Evolutionary conservation across 2,113 vertebrate genomes (phyloP).

Genomic region (Anas platyrhynchos): DNA sequence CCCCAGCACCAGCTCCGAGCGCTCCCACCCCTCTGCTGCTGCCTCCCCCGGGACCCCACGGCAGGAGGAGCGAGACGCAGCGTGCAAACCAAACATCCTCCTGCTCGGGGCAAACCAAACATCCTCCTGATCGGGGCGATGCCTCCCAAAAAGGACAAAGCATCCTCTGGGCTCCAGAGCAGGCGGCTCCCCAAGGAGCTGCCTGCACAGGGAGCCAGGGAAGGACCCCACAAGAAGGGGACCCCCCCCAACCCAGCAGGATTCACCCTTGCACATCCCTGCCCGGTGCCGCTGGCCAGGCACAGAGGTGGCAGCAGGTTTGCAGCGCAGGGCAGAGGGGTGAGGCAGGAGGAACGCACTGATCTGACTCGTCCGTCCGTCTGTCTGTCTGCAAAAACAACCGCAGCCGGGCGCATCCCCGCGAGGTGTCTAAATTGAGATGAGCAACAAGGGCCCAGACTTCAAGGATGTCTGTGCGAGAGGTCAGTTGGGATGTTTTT

Average conservation of each 20-base stretch:
- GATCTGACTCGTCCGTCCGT: background rate
- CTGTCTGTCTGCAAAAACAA: background rate
- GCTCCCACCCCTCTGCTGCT: background rate
- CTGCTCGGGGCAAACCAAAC: too few species aligned
- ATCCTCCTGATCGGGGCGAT: background rate
- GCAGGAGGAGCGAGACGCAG: too few species aligned
- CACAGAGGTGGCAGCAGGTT: background rate
- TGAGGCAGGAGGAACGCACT: background rate
- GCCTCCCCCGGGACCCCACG: background rate
- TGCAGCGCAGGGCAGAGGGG: background rate
- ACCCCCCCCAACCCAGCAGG: background rate
- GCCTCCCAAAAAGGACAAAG: background rate
- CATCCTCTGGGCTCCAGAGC: accelerated
- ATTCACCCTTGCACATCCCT: background rate
- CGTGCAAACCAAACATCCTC: background rate
- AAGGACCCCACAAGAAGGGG: background rate
- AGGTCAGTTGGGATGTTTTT: background rate
- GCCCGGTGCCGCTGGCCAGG: too few species aligned
- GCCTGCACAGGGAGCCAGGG: background rate
- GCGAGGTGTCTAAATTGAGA: background rate
- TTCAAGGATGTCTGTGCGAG: background rate
- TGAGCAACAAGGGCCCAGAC: constrained; percentile 13
- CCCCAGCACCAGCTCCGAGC: background rate
- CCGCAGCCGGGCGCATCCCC: background rate
- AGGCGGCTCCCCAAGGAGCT: background rate